A percentile compares a stretch with the other conserved stretches of the same genome.
These are phyloP conservation scores for Gobionotothen gibberifrons DNA, from an alignment of 2,797 vertebrate species.

Conservation along the genomic window DNA sequence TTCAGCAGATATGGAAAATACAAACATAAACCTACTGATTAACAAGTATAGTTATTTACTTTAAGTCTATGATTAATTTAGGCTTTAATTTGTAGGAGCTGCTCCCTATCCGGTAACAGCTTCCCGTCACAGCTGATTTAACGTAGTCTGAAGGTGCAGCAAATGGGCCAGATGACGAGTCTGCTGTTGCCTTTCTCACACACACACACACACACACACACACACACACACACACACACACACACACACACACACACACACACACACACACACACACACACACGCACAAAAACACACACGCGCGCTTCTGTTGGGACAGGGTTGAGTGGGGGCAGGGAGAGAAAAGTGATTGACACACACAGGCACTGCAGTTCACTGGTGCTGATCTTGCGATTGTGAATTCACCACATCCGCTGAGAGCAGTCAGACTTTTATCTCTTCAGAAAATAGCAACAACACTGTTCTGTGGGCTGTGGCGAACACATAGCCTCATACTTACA, in stretches of 20 bases:
- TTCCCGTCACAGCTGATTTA: not conserved
- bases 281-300: not conserved
- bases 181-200: not conserved
- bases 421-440: constrained; percentile 8
- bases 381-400: constrained; percentile 39
- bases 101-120: constrained; percentile 12
- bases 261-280: not conserved
- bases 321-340: constrained; percentile 68
- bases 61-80: not conserved
- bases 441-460: constrained; percentile 38
- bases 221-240: no score
- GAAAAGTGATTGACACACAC: constrained; percentile 59
- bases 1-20: not conserved
- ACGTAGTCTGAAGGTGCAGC: constrained; percentile 38
- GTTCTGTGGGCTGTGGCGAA: constrained; percentile 19
- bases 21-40: not conserved
- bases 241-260: no score
- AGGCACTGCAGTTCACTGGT: constrained; percentile 24
- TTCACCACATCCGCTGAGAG: constrained; percentile 64
- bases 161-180: constrained; percentile 60
- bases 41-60: not conserved
- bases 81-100: constrained; percentile 19
- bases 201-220: not conserved
- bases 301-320: constrained; percentile 19
- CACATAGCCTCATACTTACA: not conserved